Evolutionary conservation across 2,888 invertebrate species (phyloP), one percentile per base, ranked within the genome.

Genomic region (Alentia gelatinosa): DNA sequence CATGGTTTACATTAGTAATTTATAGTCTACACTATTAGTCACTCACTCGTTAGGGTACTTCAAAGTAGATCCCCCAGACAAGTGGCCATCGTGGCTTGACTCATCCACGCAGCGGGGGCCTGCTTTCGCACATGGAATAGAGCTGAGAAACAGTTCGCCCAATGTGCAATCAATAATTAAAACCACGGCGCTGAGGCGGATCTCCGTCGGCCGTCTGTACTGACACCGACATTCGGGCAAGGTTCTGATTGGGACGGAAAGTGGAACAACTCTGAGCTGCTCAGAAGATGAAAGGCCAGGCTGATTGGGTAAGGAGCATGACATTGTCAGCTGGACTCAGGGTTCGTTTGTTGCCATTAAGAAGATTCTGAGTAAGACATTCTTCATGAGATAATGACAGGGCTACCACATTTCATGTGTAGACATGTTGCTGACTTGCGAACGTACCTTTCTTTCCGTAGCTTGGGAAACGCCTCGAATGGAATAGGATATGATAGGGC

Each of bases 1-100:
- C 56, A 56, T 56, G 68, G 30, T 68, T 68, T 68, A 68, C 68
- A 68, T 68, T 68, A 68, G 68, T 68, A 68, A 68, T 68, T 68
- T 26, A 68, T 68, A 68, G 68, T 30, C 33, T 68, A 26, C 68
- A 30, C 68, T 68, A 68, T 68, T 68, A 68, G 68, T 68, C 68
- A 68, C 12, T 30, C 30, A 68, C 68, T 68, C 68, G 68, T 68
- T 68, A 68, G 68, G 26, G 3, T 30, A 68, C 68, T 68, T 68
- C 68, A 68, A 68, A 68, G 68, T 26, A 30, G 68, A 30, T 26
- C 68, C 68, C 7, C 30, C 68, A 26, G 68, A 68, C 68, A 1
- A 68, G 68, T 68, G 68, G 12, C 68, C 68, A 26, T 47, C 47
- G 26, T 56, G 68, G 56, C 56, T 68, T 68, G 68, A 68, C 68